Conservation (phyloP, 1,140 invertebrate genomes). For the Rhopalosiphum maidis region DNA sequence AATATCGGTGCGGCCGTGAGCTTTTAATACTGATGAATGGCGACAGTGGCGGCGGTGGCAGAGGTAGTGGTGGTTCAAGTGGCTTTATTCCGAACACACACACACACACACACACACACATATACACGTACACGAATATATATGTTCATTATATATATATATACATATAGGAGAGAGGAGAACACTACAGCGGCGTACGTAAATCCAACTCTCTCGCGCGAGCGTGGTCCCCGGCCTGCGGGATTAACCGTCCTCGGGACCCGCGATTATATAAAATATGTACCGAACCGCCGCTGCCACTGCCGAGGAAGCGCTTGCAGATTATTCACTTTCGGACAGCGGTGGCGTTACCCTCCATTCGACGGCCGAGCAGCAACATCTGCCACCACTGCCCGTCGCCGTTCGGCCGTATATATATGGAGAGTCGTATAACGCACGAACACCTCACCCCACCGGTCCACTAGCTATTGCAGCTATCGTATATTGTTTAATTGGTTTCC, state of each 20-base stretch:
- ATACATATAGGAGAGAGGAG: background rate
- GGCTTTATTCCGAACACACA: background rate
- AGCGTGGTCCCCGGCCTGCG: background rate
- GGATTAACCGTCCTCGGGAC: slow-evolving; percentile 43
- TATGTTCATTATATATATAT: background rate
- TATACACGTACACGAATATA: background rate
- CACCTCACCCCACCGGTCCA: background rate
- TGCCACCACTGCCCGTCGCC: background rate
- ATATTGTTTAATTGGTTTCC: slow-evolving; percentile 52
- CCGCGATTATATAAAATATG: slow-evolving; percentile 12
- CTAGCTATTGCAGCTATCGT: background rate
- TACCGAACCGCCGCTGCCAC: background rate
- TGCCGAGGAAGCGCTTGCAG: background rate
- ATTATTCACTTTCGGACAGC: slow-evolving; percentile 55
- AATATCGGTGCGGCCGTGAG: slow-evolving; percentile 39
- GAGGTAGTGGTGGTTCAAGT: background rate
- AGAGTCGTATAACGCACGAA: background rate
- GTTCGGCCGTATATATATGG: background rate
- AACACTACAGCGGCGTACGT: background rate
- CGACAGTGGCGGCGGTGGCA: slow-evolving; percentile 16
- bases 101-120: background rate
- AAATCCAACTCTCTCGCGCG: slow-evolving; percentile 33
- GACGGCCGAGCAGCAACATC: background rate
- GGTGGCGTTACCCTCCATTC: background rate
- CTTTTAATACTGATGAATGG: slow-evolving; percentile 57